Evolutionary conservation across 2,797 vertebrate species (phyloP).

Genomic region (Sebastiscus albofasciatus): DNA sequence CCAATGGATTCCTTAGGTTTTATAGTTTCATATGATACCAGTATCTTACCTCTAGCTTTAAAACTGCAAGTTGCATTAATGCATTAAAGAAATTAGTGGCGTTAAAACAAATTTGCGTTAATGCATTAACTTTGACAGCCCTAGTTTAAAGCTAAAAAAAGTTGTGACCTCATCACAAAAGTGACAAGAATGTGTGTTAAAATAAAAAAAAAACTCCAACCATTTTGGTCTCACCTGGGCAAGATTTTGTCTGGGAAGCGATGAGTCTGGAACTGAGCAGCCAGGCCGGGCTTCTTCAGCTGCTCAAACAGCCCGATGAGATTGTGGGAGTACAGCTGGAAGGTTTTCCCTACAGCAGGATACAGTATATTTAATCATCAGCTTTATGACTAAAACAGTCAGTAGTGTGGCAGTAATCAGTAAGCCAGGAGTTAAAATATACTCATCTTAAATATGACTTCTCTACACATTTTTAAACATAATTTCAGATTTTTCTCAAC

Average conservation of each 20-base stretch:
- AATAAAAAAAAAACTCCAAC: neutral
- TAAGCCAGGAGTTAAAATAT: neutral
- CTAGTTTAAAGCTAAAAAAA: neutral
- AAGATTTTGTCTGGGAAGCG: constrained; percentile 94
- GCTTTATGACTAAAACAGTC: neutral
- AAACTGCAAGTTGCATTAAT: too few relatives aligned
- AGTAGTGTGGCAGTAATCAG: neutral
- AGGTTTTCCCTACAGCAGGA: constrained; percentile 89
- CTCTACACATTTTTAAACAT: neutral
- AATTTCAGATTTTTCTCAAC: neutral
- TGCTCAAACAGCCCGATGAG: constrained; percentile 98
- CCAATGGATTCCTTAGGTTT: too few relatives aligned
- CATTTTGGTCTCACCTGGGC: constrained; percentile 69
- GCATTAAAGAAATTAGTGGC: too few relatives aligned
- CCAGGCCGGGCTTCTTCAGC: constrained; percentile 95
- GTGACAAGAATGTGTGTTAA: neutral
- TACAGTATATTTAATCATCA: neutral
- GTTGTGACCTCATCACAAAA: neutral
- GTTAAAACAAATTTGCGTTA: too few relatives aligned
- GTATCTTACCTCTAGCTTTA: too few relatives aligned
- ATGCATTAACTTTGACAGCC: too few relatives aligned
- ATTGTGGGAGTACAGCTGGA: constrained; percentile 98
- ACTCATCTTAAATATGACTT: neutral
- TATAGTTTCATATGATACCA: too few relatives aligned
- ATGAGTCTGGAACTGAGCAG: constrained; percentile 96